Evolutionary conservation across 2,113 vertebrate genomes (phyloP), one percentile per base, ranked within the genome.

Genomic region (Xenopus borealis): DNA sequence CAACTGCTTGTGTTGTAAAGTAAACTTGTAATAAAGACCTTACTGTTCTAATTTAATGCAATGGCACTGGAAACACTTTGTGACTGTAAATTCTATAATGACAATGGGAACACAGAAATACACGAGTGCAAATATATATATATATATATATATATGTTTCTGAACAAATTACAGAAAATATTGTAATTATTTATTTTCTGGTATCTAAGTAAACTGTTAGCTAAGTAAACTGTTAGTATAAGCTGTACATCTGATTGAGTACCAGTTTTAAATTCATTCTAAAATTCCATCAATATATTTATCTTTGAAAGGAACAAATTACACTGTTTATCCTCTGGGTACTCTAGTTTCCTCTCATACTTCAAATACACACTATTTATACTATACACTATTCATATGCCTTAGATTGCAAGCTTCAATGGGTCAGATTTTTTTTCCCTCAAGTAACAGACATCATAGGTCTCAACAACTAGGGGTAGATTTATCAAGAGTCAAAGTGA

Each of bases 1-100:
- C 73, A 63, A 55, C 12, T 30, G 27, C 73, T 55, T 69, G 66
- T 69, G 73, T 69, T 69, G 73, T 76, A 76, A 76, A 76, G 63
- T 69, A 76, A 76, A 76, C 66, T 57, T 63, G 66, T 50, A 76
- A 76, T 76, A 76, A 69, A 76, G 73, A 63, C 58, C 66, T 76
- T 76, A 76, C 73, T 76, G 73, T 76, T 69, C 69, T 69, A 66
- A 76, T 62, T 76, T 52, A 44, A 69, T 12, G 18, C 50, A 69
- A 76, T 76, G 62, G 58, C n/a, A 27, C 47, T 69, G 66, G 73
- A 63, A 69, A 76, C 73, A 62, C 73, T 69, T 69, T 69, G 66
- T 63, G 73, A 76, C 66, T 63, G n/a, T 50, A 30, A 46, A 30
- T 58, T 59, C 30, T 76, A 63, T 62, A 76, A 69, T 76, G 58